Evolutionary conservation across 2,113 vertebrate species (phyloP), one percentile per base, ranked within the genome.

Genomic region (Albula goreensis): DNA sequence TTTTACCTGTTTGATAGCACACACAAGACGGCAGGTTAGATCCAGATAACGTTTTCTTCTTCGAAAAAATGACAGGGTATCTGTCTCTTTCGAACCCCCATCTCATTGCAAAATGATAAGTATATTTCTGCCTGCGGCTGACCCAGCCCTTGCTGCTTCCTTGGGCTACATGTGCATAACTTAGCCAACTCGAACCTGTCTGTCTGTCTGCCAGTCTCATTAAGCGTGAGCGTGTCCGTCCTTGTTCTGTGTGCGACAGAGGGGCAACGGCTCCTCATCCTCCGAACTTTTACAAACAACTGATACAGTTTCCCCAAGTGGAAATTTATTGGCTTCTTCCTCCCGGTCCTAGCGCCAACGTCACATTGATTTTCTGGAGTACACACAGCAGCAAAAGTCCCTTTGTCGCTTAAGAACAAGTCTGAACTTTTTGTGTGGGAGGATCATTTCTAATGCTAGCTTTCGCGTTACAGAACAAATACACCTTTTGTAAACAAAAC

Each of bases 341-440:
- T 83, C 91, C 2, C 53, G 91, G 91, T 93, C 92, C 91, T 91
- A 87, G 88, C 81, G 94, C 92, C 93, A 48, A 9, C 9, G 25
- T 49, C 31, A 50, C 9, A 22, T 70, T 66, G 41, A 13, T 19
- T n/a, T 31, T 51, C 51, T 83, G 25, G 31, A 60, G 63, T 49
- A 66, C 41, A 83, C 22, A 17, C 3, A 25, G 8, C 25, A n/a
- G 22, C 22, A 19, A 19, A 25, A 77, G 25, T n/a, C 5, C 2
- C 66, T 74, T 19, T 22, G 6, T 31, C 15, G 8, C 5, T 77
- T 3, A 77, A 41, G 31, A 41, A 41, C 31, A 41, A 41, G 31
- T 41, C 31, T 41, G 31, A 41, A 41, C 31, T 41, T 41, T 41
- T 8, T 31, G 6, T 9, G 22, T 2, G 31, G 74, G 9, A 77